Base-by-base conservation (phyloP, 2,113 vertebrate species). In the Zapornia atra region DNA sequence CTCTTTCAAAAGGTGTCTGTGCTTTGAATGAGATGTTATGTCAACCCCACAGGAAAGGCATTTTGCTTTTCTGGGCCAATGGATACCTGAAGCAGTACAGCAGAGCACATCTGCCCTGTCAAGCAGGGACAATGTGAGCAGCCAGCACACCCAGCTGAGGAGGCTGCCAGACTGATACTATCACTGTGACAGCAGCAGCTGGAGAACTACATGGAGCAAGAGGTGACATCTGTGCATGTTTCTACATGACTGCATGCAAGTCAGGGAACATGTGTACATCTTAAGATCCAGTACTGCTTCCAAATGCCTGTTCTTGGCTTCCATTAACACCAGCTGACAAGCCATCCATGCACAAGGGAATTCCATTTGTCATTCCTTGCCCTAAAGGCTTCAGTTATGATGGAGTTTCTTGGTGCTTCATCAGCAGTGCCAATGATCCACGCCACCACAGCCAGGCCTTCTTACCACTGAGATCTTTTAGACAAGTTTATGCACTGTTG, bases 271-370 rank as follows among this genome's bases (percentile, higher is more conserved):
- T 0, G 25, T 61, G 76, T 63, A 63, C 54, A 21, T 66, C 68
- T 63, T 26, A 28, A 56, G 42, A 92, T 71, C 31, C n/a, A 21
- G 46, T 91, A 59, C 84, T 60, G 28, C 44, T 80, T 73, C 81
- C 76, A 70, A 92, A 88, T 48, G 75, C 71, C 56, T 33, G 2
- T 60, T 68, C 73, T n/a, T 75, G 88, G 87, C 54, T 93, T 64
- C 82, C 69, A 16, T n/a, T 90, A 91, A 93, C 75, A 73, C 56
- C 82, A 96, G 53, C 76, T 90, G 96, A 96, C 80, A 94, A 82
- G 20, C 72, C 7, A 31, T 71, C 68, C 71, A 40, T 18, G 68
- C 85, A 78, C 26, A 44, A 53, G 64, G 60, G 80, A 90, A 96
- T 93, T 86, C 56, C 44, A 65, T 63, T 86, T 96, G 92, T 86